phyloP scores from a whole-genome alignment of 2,888 invertebrate genomes.

The Phasia obesa region DNA sequence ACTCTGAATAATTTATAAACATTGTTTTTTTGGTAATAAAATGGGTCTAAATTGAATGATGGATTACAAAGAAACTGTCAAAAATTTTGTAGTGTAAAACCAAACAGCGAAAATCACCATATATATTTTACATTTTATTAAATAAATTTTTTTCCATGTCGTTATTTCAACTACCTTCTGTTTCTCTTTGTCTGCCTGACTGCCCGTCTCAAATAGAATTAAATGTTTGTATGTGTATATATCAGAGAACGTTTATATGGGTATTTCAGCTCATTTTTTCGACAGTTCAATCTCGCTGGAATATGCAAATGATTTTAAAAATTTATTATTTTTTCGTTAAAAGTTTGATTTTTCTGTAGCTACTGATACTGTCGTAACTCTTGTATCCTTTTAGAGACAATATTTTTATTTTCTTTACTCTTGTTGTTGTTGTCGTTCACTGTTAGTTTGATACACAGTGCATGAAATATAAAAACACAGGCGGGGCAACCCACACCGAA shows the following conservation, averaged over 20 bases:
- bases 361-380: slow-evolving; percentile 21
- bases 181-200: neutral
- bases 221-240: neutral
- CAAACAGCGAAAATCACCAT: neutral
- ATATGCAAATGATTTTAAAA: slow-evolving; percentile 69
- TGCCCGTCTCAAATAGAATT: slow-evolving; percentile 1
- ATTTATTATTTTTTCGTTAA: slow-evolving; percentile 68
- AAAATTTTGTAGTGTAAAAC: neutral
- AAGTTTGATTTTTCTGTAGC: slow-evolving; percentile 59
- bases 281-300: slow-evolving; percentile 56
- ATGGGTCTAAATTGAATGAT: no score
- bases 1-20: no score
- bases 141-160: slow-evolving; percentile 28
- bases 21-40: no score
- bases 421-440: no score
- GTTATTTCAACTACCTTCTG: slow-evolving; percentile 39
- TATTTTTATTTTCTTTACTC: slow-evolving; percentile 21
- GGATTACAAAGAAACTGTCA: neutral
- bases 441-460: slow-evolving; percentile 28
- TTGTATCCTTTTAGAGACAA: slow-evolving; percentile 29
- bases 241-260: slow-evolving; percentile 16
- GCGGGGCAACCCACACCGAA: no score
- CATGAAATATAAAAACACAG: slow-evolving; percentile 46
- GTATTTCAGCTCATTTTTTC: slow-evolving; percentile 9
- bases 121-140: neutral